Conservation (phyloP, 2,797 vertebrate species). For the Poliocrania exsul region DNA sequence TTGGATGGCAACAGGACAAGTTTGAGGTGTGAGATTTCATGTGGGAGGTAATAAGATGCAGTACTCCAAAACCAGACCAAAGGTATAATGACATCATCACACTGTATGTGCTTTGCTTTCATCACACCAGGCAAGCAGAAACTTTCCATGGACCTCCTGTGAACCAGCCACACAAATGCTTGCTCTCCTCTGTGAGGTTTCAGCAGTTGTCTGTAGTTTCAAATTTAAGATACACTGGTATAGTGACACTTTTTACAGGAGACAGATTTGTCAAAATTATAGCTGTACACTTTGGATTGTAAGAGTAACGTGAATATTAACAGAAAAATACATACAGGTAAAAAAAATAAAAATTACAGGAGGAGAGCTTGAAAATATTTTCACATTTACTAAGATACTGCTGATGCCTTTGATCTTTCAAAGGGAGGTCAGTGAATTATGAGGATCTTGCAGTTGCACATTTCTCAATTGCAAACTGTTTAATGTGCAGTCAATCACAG, state of each 20-base stretch:
- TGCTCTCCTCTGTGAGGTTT: neutral
- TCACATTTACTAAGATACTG: neutral
- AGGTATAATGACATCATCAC: neutral
- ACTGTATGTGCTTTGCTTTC: neutral
- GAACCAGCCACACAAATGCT: neutral
- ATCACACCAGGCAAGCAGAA: neutral
- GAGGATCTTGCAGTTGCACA: neutral
- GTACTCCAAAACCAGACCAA: neutral
- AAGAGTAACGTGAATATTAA: neutral
- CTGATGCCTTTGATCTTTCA: neutral
- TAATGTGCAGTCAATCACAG: neutral
- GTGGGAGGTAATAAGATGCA: neutral
- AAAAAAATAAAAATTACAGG: neutral
- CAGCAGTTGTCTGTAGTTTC: neutral
- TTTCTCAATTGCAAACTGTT: neutral
- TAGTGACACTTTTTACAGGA: neutral
- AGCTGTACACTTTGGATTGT: neutral
- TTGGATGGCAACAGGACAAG: neutral
- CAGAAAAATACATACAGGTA: neutral
- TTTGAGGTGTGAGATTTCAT: neutral
- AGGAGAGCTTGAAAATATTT: neutral
- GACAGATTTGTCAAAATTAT: neutral
- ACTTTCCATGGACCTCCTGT: neutral
- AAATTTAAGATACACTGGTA: neutral
- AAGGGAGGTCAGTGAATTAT: neutral